These are phyloP conservation scores for Sorex araneus DNA, from an alignment of 2,113 vertebrate genomes.

Conservation along the genomic window DNA sequence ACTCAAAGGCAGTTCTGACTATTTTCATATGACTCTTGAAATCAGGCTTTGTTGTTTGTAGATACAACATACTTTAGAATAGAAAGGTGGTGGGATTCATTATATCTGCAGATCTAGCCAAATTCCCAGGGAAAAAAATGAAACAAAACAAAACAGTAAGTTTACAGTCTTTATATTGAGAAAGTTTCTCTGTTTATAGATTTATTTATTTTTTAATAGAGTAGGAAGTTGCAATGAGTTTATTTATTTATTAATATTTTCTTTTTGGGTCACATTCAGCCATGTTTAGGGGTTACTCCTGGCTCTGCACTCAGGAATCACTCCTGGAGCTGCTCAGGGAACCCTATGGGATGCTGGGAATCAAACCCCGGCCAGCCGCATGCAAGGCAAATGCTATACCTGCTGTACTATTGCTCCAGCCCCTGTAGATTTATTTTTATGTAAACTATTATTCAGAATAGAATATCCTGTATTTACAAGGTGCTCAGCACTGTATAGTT, in stretches of 20 bases:
- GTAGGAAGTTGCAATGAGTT: too few relatives aligned
- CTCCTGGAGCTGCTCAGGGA: too few relatives aligned
- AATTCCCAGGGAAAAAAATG: not conserved
- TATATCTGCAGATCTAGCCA: not conserved
- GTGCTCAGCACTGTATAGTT: not conserved
- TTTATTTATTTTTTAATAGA: too few relatives aligned
- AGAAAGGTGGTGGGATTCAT: not conserved
- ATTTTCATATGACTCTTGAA: not conserved
- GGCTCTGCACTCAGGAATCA: too few relatives aligned
- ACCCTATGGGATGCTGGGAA: too few relatives aligned
- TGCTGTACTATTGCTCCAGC: too few relatives aligned
- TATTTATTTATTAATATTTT: too few relatives aligned
- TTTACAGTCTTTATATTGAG: not conserved
- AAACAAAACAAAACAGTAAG: not conserved
- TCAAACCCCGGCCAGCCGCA: too few relatives aligned
- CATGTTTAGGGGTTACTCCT: too few relatives aligned
- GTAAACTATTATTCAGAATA: constrained; percentile 3
- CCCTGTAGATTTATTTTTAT: not conserved
- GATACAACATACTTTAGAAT: not conserved
- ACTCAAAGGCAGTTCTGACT: not conserved
- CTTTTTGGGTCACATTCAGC: too few relatives aligned
- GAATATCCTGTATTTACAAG: not conserved
- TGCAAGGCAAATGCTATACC: too few relatives aligned
- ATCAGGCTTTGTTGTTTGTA: not conserved
- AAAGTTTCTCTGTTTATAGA: not conserved